Conservation (phyloP, 2,113 vertebrate species). For the Australoheros scitulus region DNA sequence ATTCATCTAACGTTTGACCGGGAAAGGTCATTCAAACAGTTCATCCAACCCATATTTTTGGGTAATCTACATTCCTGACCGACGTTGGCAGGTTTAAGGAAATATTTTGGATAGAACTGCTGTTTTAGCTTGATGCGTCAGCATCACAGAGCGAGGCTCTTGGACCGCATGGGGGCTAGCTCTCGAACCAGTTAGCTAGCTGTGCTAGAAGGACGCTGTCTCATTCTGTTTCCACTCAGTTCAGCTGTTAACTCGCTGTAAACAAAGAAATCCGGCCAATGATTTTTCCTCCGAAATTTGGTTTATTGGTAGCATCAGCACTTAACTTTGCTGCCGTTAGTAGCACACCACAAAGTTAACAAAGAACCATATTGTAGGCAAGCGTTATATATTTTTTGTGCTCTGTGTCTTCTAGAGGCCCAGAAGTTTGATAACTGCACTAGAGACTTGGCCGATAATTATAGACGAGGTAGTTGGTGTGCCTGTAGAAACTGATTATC, state of each 20-base stretch:
- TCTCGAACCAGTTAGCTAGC: slow-evolving; percentile 13
- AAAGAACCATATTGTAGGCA: neutral
- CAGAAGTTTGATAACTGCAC: rapidly evolving
- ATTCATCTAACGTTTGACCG: neutral
- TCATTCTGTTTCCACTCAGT: neutral
- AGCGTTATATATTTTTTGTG: too few relatives aligned
- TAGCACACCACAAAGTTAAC: neutral
- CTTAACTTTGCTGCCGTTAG: neutral
- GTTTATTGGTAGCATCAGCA: neutral
- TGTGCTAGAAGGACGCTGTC: neutral
- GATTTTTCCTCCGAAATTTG: rapidly evolving
- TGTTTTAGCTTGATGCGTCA: neutral
- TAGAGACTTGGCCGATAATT: neutral
- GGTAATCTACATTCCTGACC: too few relatives aligned
- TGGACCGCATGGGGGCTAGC: slow-evolving; percentile 70
- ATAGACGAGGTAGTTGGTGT: neutral
- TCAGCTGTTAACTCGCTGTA: too few relatives aligned
- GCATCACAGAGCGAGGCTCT: neutral
- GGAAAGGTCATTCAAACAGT: rapidly evolving
- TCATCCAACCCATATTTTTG: too few relatives aligned
- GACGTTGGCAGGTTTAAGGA: rapidly evolving
- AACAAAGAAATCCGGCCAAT: neutral
- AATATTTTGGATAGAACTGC: too few relatives aligned
- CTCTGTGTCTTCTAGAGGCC: rapidly evolving
- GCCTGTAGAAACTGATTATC: neutral